Base-by-base conservation (phyloP, 2,888 invertebrate species). In the Campoletis raptor region DNA sequence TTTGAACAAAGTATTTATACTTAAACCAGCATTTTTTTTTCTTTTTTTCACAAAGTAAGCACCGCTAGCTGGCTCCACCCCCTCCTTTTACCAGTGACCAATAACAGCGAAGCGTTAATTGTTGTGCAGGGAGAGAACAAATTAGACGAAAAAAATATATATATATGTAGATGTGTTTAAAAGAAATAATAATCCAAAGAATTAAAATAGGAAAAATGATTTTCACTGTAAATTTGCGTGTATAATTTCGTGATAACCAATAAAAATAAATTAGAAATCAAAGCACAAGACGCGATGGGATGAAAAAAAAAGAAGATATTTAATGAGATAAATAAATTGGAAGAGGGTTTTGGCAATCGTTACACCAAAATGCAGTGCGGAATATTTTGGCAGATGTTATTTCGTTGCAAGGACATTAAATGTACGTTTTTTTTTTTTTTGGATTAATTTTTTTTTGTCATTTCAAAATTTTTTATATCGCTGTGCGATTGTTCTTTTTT, bases 31-130 rank as follows among this genome's bases (percentile, higher is more conserved):
- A 54, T 85, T 36, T 73, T 69, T 73, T 81, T 81, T 83, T 81
- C 48, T 64, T 91, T 91, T 93, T 89, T 93, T 92, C 90, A 91
- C 18, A 81, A 89, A 88, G 85, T 88, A 89, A 89, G 89, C 90
- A 89, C 90, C 89, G 90, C 89, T 90, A 92, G 94, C 94, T 94
- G 94, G 94, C 94, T 94, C 94, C 93, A 94, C 92, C 94, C 94
- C 94, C 94, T 93, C 93, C 92, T 93, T 93, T 94, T 92, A 92
- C 92, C 92, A 92, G 91, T 92, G 93, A 93, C 94, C 94, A 94
- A 94, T 93, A 93, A 92, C 93, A 93, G 93, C 92, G 92, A 93
- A 92, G 92, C 92, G 92, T 91, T 89, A 89, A 89, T 90, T 91
- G 88, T 90, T 88, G 88, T 89, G 87, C 85, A 88, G 89, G 86